Base-by-base conservation (phyloP, 2,888 invertebrate species). In the Schizotus pectinicornis region DNA sequence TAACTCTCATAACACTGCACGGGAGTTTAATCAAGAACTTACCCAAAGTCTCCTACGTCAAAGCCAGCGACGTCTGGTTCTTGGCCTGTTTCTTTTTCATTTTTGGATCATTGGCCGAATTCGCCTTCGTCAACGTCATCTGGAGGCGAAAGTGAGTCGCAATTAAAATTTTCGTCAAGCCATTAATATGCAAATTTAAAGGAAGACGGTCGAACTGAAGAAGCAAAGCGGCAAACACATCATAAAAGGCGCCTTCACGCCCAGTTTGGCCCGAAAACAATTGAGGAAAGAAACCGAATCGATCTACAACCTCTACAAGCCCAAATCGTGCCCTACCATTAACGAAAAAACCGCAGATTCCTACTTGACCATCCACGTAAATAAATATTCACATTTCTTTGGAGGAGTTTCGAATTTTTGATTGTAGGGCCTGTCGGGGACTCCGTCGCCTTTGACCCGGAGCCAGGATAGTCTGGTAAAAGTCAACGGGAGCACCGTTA, bases 41-140 rank as follows among this genome's bases (percentile, higher is more conserved):
- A 61, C 94, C 94, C 0, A 94, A 94, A 79, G 93, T 94, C 11
- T 93, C 93, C 1, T 94, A 94, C 73, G 91, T 94, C 59, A 94
- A 94, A 80, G 91, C 92, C 2, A 92, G 92, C 60, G 94, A 94
- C 79, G 89, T 94, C 61, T 94, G 94, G 93, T 94, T 94, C 77
- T 80, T 94, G 51, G 92, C 89, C 3, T 92, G 93, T 73, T 90
- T 89, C 0, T 87, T 88, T 38, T 93, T 94, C 72, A 91, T 94
- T 64, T 93, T 94, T 78, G 88, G 90, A n/a, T 92, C 92, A 7
- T 84, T 94, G 73, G 88, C 92, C 0, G 93, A 94, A 76, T 94
- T 94, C 72, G 93, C 93, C 3, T 94, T 94, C 72, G 94, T 93
- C 37, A 94, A 94, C 75, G 92, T 91, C 7, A 93, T 94, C 73